Base-by-base conservation (phyloP, 2,888 invertebrate genomes). In the Cataglyphis albicans region DNA sequence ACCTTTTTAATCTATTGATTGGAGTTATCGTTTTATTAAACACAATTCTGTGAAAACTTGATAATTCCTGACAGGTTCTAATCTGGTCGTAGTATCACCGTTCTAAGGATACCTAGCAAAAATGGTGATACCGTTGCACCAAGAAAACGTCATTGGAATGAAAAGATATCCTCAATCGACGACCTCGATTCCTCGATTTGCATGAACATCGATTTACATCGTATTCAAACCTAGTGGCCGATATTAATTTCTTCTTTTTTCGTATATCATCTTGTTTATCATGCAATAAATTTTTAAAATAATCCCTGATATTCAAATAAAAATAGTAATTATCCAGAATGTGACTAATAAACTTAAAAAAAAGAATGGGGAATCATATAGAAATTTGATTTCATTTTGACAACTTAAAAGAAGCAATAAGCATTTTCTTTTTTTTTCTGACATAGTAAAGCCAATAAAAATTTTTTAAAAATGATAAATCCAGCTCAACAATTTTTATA, bases 121-220 rank as follows among this genome's bases (percentile, higher is more conserved):
- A 80, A 38, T 18, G 59, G 21, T 57, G 41, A 59, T 78, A 70
- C 72, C 78, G 72, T 70, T 78, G 72, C 78, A 10, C 25, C 29
- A 44, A 59, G 78, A 80, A 80, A 72, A 48, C 41, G 41, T 41
- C 67, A 35, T 48, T 12, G 4, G 21, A 35, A 63, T 59, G 35
- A 72, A 32, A 59, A 72, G 21, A 80, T 44, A 80, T 72, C 59
- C 76, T 76, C 72, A 72, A 72, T 80, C 78, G 21, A 35, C 55
- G 78, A 80, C 78, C 78, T 32, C 72, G 25, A 80, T 80, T 44
- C 44, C 78, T 72, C 78, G 25, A 80, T 72, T 78, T 35, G 38
- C 75, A 52, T 38, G 52, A 35, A 7, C 21, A 44, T 76, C 25
- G 44, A 73, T 73, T 73, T 61, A n/a, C 29, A 29, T 73, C 38